These are phyloP conservation scores for Piliocolobus tephrosceles DNA, from an alignment of 2,113 vertebrate species.

Conservation along the genomic window DNA sequence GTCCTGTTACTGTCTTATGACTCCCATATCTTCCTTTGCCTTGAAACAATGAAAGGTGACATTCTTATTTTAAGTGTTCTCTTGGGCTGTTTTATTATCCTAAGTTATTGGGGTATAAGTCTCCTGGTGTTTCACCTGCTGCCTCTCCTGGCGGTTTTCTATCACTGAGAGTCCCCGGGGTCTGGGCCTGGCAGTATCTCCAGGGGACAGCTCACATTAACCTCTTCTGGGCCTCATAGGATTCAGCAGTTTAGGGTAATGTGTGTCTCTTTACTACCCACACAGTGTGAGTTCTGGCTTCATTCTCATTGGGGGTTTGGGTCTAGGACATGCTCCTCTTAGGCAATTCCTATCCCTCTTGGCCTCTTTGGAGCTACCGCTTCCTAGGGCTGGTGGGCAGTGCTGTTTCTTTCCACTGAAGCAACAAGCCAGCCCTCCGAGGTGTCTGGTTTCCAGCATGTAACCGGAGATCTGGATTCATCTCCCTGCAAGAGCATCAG, in stretches of 20 bases:
- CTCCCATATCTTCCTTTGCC: background rate
- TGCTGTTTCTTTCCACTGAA: background rate
- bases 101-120: background rate
- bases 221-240: background rate
- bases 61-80: background rate
- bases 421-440: background rate
- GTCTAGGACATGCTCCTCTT: background rate
- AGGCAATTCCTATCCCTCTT: background rate
- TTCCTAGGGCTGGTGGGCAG: background rate
- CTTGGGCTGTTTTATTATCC: background rate
- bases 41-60: background rate
- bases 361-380: background rate
- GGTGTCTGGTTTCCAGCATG: background rate
- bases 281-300: background rate
- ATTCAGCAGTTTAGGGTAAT: background rate
- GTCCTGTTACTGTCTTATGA: background rate
- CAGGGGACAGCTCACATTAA: background rate
- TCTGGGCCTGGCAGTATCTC: background rate
- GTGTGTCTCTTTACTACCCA: background rate
- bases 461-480: background rate
- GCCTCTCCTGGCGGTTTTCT: background rate
- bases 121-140: background rate
- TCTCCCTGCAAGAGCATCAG: background rate
- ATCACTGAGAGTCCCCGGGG: background rate
- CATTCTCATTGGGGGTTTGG: background rate